A percentile compares a stretch with the other conserved stretches of the same genome.
Evolutionary conservation across 2,888 invertebrate species (phyloP).

Genomic region (Limnephilus marmoratus): DNA sequence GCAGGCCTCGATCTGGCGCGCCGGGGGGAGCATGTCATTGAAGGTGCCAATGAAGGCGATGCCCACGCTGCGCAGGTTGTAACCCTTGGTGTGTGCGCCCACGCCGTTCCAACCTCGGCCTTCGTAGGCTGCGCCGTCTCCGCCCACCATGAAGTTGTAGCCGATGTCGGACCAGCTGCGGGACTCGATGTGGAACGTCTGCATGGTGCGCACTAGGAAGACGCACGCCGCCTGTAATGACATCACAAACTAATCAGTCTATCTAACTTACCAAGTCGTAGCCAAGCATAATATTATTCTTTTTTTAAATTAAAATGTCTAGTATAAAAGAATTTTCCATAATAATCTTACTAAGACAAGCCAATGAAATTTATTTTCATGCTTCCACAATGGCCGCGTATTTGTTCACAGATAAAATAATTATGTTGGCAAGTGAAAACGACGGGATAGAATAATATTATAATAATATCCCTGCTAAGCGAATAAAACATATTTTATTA

Average conservation of each 20-base stretch:
- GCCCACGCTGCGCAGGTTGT: constrained; percentile 82
- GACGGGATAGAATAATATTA: too few species aligned
- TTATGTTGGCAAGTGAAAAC: too few species aligned
- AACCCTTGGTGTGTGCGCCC: constrained; percentile 84
- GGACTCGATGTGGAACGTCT: constrained; percentile 84
- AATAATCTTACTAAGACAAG: too few species aligned
- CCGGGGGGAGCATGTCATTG: constrained; percentile 74
- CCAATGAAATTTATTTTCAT: too few species aligned
- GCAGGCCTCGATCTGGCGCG: constrained; percentile 79
- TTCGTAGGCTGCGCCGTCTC: constrained; percentile 85
- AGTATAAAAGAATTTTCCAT: too few species aligned
- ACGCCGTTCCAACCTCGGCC: constrained; percentile 86
- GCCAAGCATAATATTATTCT: neutral
- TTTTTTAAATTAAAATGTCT: too few species aligned
- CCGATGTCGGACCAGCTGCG: constrained; percentile 82
- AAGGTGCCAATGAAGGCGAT: constrained; percentile 87
- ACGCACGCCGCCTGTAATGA: constrained; percentile 78
- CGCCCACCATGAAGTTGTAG: constrained; percentile 88
- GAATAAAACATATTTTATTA: too few species aligned
- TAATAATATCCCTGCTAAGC: too few species aligned
- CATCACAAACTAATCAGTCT: neutral
- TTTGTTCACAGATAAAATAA: too few species aligned
- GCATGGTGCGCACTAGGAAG: constrained; percentile 79
- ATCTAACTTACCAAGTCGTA: neutral
- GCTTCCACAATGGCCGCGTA: too few species aligned